Evolutionary conservation across 2,797 vertebrate species (phyloP).

Genomic region (Catamblyrhynchus diadema): DNA sequence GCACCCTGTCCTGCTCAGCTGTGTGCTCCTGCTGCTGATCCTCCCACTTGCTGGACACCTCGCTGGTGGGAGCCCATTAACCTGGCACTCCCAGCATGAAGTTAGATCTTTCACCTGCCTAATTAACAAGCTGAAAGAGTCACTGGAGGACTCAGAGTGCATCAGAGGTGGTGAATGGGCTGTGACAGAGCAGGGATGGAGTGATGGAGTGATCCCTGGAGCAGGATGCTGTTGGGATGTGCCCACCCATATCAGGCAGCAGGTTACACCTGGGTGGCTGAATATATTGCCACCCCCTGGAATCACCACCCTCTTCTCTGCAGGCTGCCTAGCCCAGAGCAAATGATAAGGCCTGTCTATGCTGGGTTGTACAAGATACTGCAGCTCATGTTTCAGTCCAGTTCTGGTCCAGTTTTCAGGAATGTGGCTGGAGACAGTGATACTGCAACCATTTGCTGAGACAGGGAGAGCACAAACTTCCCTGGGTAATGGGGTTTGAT

Average conservation of each 20-base stretch:
- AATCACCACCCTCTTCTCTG: not conserved
- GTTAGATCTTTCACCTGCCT: not conserved
- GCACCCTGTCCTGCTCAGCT: not conserved
- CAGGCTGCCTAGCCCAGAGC: not conserved
- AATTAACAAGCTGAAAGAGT: not conserved
- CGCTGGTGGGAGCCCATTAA: not conserved
- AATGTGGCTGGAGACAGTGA: not conserved
- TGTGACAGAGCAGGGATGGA: not conserved
- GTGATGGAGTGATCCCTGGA: not conserved
- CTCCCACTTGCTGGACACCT: not conserved
- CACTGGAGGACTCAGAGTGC: not conserved
- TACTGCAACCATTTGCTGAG: not conserved
- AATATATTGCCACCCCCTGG: not conserved
- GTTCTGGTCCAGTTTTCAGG: not conserved
- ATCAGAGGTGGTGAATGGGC: not conserved
- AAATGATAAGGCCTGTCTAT: fast-evolving
- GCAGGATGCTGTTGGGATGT: not conserved
- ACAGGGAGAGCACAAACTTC: not conserved
- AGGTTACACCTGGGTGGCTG: not conserved
- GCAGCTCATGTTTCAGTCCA: not conserved
- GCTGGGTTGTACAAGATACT: not conserved
- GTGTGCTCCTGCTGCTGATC: not conserved
- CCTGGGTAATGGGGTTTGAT: not conserved
- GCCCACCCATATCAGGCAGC: fast-evolving
- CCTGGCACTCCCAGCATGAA: not conserved